These are phyloP conservation scores for Xiphophorus maculatus DNA, from an alignment of 2,113 vertebrate species.

Conservation along the genomic window DNA sequence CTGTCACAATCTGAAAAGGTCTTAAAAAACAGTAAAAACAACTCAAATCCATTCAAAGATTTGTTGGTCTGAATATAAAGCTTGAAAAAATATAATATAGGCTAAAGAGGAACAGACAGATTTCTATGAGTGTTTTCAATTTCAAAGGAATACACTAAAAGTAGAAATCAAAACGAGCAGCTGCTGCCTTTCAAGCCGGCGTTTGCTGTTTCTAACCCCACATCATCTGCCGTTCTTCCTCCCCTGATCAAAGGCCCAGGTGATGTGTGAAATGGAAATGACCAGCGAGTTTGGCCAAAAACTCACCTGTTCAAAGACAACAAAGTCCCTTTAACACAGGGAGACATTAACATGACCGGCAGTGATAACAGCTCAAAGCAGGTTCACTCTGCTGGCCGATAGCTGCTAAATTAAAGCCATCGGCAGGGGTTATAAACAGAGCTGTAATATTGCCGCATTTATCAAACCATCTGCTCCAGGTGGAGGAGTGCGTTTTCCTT, in stretches of 20 bases:
- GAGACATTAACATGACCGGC: slow-evolving; percentile 29
- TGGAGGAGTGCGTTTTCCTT: not conserved
- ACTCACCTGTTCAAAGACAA: slow-evolving; percentile 49
- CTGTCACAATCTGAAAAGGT: not conserved
- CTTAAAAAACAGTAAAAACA: too few species aligned
- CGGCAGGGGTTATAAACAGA: slow-evolving; percentile 13
- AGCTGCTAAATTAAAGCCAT: slow-evolving; percentile 38
- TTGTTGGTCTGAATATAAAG: not conserved
- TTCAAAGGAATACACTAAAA: not conserved
- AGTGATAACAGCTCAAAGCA: slow-evolving; percentile 37
- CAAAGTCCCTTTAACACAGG: slow-evolving; percentile 33
- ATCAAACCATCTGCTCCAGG: slow-evolving; percentile 7
- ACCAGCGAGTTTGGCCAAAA: slow-evolving; percentile 25
- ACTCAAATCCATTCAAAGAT: too few species aligned
- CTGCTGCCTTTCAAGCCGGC: slow-evolving; percentile 18
- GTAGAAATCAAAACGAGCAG: not conserved
- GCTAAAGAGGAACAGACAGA: not conserved
- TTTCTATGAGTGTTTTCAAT: not conserved
- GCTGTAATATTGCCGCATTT: slow-evolving; percentile 6
- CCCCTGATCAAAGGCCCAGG: slow-evolving; percentile 62
- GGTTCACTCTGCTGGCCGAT: not conserved
- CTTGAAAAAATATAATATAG: not conserved
- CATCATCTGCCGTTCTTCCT: not conserved
- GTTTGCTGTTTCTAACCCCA: slow-evolving; percentile 17
- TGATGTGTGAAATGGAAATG: slow-evolving; percentile 73